Conservation (phyloP, 2,888 invertebrate species). For the Lumbricus terrestris region DNA sequence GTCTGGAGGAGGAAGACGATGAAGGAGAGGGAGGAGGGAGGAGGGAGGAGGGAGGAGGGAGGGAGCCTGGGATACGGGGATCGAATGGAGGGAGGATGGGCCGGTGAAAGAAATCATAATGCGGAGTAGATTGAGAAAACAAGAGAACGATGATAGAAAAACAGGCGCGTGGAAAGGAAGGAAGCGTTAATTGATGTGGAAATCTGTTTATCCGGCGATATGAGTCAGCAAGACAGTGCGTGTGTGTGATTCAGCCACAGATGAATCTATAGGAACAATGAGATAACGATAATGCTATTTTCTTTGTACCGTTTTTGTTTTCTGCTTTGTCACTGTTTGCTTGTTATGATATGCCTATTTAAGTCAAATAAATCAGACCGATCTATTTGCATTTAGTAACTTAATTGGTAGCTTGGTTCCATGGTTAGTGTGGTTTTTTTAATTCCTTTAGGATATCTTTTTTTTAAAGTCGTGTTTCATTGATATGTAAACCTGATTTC, state of each 20-base stretch:
- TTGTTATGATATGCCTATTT: too few relatives aligned
- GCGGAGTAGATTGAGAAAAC: neutral
- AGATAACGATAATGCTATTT: neutral
- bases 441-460: too few relatives aligned
- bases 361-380: too few relatives aligned
- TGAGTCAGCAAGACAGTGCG: neutral
- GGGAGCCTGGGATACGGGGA: neutral
- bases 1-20: neutral
- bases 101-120: neutral
- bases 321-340: too few relatives aligned
- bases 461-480: too few relatives aligned
- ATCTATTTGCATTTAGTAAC: too few relatives aligned
- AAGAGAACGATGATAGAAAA: neutral
- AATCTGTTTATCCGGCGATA: neutral
- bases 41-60: slow-evolving; percentile 7
- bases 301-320: too few relatives aligned
- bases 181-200: neutral
- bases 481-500: too few relatives aligned
- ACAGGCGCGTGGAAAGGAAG: neutral
- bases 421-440: too few relatives aligned
- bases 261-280: neutral
- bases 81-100: slow-evolving; percentile 3
- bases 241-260: too few relatives aligned
- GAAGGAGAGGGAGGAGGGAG: slow-evolving; percentile 8
- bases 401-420: too few relatives aligned